Conservation (phyloP, 1,140 invertebrate species). For the Neodiprion lecontei region DNA sequence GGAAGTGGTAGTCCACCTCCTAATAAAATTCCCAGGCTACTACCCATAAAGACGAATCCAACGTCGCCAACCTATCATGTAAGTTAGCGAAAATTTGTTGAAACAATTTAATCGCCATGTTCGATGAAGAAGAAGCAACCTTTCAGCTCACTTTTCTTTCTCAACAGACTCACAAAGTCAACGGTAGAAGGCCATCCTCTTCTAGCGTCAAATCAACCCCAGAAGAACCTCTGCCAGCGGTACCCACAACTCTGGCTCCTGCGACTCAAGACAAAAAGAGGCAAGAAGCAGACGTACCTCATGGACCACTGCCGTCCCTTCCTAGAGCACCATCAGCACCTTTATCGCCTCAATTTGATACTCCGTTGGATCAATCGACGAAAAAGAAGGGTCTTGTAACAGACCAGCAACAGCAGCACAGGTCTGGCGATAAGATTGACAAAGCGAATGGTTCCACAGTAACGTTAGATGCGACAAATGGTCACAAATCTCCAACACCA, state of each 20-base stretch:
- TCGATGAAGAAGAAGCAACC: no score
- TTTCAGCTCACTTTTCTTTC: neutral
- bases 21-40: constrained; percentile 61
- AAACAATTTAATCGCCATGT: neutral
- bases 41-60: constrained; percentile 51
- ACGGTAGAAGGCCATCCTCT: constrained; percentile 56
- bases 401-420: constrained; percentile 38
- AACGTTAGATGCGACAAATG: constrained; percentile 46
- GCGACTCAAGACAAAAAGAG: constrained; percentile 60
- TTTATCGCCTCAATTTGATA: constrained; percentile 48
- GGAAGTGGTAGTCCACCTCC: constrained; percentile 62
- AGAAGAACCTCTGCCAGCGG: constrained; percentile 62
- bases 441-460: constrained; percentile 42
- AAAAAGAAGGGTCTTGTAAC: constrained; percentile 40
- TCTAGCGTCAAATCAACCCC: constrained; percentile 59
- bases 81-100: constrained; percentile 27
- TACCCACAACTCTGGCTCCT: constrained; percentile 61
- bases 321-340: constrained; percentile 55
- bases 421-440: constrained; percentile 43
- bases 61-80: constrained; percentile 53
- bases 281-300: constrained; percentile 51
- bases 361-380: constrained; percentile 40
- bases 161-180: constrained; percentile 53
- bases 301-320: constrained; percentile 56
- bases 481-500: constrained; percentile 55